These are phyloP conservation scores for Tetramorium bicarinatum DNA, from an alignment of 2,888 invertebrate genomes.

Conservation along the genomic window DNA sequence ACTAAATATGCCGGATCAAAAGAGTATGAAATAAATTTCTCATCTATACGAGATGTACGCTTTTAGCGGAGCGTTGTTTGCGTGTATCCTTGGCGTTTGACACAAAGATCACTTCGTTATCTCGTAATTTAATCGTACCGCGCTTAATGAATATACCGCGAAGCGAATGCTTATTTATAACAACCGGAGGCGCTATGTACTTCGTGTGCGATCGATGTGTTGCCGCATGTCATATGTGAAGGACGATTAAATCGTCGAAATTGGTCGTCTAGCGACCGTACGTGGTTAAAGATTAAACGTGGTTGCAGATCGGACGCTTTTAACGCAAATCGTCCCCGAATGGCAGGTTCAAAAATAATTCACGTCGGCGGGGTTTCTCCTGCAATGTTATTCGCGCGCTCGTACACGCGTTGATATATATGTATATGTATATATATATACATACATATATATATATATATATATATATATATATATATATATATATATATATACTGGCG, in stretches of 20 bases:
- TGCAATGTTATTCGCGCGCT: constrained; percentile 20
- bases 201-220: not conserved
- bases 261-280: not conserved
- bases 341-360: constrained; percentile 28
- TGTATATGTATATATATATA: not conserved
- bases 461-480: too few relatives aligned
- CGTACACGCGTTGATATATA: constrained; percentile 49
- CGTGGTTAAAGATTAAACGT: constrained; percentile 35
- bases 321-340: constrained; percentile 25
- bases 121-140: not conserved
- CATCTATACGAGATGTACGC: not conserved
- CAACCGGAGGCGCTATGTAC: not conserved
- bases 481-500: not conserved
- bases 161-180: constrained; percentile 22
- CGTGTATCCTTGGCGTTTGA: not conserved
- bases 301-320: constrained; percentile 21
- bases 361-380: not conserved
- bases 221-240: not conserved
- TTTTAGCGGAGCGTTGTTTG: not conserved
- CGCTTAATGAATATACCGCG: not conserved
- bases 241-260: constrained; percentile 24
- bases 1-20: not conserved
- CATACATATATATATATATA: too few relatives aligned
- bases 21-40: not conserved
- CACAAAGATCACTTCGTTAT: not conserved